Evolutionary conservation across 2,888 invertebrate genomes (phyloP).

Genomic region (Conomelus anceps): DNA sequence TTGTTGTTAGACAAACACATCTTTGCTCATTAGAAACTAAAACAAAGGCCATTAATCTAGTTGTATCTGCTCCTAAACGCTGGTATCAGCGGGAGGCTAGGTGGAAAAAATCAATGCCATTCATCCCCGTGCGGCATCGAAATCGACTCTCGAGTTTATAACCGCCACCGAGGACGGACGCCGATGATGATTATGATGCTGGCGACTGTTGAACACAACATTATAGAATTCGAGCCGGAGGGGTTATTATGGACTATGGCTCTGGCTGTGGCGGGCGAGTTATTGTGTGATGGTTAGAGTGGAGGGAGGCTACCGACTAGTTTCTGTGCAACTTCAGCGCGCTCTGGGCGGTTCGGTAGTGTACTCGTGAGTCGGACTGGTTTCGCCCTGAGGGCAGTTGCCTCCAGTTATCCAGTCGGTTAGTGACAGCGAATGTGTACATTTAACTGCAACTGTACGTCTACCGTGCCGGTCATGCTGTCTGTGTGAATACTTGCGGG

Average conservation of each 20-base stretch:
- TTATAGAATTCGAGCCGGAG: not conserved
- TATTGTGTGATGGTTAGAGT: not conserved
- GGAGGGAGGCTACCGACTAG: not conserved
- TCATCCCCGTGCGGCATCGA: not conserved
- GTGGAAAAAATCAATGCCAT: not conserved
- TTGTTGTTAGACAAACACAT: not conserved
- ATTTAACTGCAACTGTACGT: not conserved
- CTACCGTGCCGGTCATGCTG: not conserved
- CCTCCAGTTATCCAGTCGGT: not conserved
- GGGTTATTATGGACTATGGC: not conserved
- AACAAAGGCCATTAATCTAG: not conserved
- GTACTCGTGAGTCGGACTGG: not conserved
- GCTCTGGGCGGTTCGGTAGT: not conserved
- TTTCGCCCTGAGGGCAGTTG: not conserved
- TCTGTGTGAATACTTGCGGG: not conserved
- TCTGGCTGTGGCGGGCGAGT: not conserved
- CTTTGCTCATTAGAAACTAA: not conserved
- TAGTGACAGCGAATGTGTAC: not conserved
- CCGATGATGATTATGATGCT: not conserved
- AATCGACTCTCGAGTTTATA: not conserved
- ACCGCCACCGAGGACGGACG: not conserved
- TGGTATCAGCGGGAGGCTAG: not conserved
- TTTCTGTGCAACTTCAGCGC: not conserved
- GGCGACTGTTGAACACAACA: not conserved
- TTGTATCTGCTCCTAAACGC: not conserved